Evolutionary conservation across 2,797 vertebrate genomes (phyloP).

Genomic region (Hoplostethus mediterraneus): DNA sequence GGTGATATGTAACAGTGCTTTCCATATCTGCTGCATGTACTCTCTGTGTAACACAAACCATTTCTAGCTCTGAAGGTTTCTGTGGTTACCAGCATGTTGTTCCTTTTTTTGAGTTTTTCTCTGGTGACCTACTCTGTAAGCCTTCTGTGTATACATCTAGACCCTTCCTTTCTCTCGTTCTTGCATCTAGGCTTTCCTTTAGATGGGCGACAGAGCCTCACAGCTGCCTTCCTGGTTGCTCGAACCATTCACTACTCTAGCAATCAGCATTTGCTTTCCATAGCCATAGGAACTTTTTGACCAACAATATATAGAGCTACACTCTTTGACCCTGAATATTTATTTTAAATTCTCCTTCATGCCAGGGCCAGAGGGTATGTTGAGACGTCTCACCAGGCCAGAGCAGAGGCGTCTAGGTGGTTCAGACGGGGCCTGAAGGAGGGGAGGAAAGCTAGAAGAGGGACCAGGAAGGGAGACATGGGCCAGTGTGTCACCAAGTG

Average conservation of each 20-base stretch:
- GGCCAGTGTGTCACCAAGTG: conserved; percentile 99
- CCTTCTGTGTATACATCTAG: neutral
- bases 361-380: conserved; percentile 89
- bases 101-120: conserved; percentile 4
- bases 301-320: neutral
- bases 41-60: neutral
- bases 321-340: conserved; percentile 1
- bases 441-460: conserved; percentile 71
- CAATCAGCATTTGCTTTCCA: no score
- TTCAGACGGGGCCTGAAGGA: conserved; percentile 86
- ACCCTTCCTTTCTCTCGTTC: no score
- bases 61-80: conserved; percentile 1
- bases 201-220: no score
- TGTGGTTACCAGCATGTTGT: conserved; percentile 13
- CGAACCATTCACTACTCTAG: no score
- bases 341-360: conserved; percentile 18
- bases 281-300: conserved; percentile 4
- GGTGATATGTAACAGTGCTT: no score
- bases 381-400: conserved; percentile 86
- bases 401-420: conserved; percentile 85
- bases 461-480: conserved; percentile 87
- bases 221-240: no score
- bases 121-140: conserved; percentile 16
- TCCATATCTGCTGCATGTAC: no score
- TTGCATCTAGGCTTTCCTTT: no score